Conservation (phyloP, 2,113 vertebrate genomes). For the Zapus hudsonius region DNA sequence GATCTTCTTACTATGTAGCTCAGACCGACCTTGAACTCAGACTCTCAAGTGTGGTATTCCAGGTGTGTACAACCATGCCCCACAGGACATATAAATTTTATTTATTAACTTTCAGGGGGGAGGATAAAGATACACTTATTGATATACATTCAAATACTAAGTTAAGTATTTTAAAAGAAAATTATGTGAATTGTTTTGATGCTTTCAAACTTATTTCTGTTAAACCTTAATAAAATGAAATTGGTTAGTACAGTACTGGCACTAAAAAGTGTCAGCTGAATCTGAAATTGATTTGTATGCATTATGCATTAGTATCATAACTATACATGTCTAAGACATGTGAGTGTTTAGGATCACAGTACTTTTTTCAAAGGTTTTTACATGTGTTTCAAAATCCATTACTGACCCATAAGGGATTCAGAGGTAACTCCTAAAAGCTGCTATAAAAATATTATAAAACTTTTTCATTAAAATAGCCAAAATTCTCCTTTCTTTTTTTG, state of each 20-base stretch:
- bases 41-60: background rate
- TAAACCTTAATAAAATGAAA: conserved; percentile 28
- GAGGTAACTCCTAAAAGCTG: conserved; percentile 58
- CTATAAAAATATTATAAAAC: conserved; percentile 31
- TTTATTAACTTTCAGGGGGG: background rate
- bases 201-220: conserved; percentile 49
- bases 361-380: conserved; percentile 49
- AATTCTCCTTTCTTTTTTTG: conserved; percentile 41
- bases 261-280: conserved; percentile 10
- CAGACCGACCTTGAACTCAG: background rate
- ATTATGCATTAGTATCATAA: conserved; percentile 5
- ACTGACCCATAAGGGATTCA: conserved; percentile 32
- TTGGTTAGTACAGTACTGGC: background rate
- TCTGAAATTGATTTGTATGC: conserved; percentile 22
- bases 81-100: conserved; percentile 25
- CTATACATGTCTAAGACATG: background rate
- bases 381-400: conserved; percentile 59
- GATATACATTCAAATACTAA: conserved; percentile 31
- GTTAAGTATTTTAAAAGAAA: conserved; percentile 54
- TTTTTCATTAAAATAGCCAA: conserved; percentile 26
- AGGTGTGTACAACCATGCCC: background rate
- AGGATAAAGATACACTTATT: background rate
- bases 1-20: background rate
- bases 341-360: conserved; percentile 29
- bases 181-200: conserved; percentile 31